Evolutionary conservation across 1,140 invertebrate species (phyloP), one percentile per base, ranked within the genome.

Genomic region (Drosophila dunni): DNA sequence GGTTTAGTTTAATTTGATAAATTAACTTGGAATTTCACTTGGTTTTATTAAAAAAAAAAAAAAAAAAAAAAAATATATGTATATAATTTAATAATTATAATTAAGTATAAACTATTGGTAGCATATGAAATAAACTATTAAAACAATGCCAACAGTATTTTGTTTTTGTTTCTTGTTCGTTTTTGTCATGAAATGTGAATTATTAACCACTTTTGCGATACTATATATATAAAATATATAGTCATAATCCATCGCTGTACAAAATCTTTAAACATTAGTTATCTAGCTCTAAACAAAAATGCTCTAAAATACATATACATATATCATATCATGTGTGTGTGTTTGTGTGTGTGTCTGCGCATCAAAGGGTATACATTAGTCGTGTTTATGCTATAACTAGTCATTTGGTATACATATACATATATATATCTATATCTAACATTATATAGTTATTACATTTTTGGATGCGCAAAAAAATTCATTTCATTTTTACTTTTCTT

Each of bases 271-370:
- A 69, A 74, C 42, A 62, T 69, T 69, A 62, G 13, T 45, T 48
- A 34, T 64, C 53, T 75, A 75, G 67, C 67, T 50, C 46, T 62
- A 73, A 79, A 76, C 74, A 77, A 75, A 75, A 78, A 75, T 66
- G 40, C 42, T 77, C 72, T 86, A 81, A 86, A 86, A 82, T 82
- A 81, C 75, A 82, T 57, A 46, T 48, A 66, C 51, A 63, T 54
- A 51, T 63, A 46, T 65, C 20, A 71, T 53, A 62, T 62, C 29
- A 36, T 53, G 38, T 72, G 34, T 73, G 40, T 67, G 57, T 53
- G 44, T 78, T 40, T 75, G 45, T 48, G 29, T 63, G 34, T 58
- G 29, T 63, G 6, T 48, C 40, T 57, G 69, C 33, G 64, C 60
- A 53, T 69, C 38, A 73, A 67, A 66, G 65, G 70, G 70, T 72